A percentile compares a stretch with the other conserved stretches of the same genome.
These are phyloP conservation scores for Vultur gryphus DNA, from an alignment of 2,797 vertebrate genomes.

Conservation along the genomic window DNA sequence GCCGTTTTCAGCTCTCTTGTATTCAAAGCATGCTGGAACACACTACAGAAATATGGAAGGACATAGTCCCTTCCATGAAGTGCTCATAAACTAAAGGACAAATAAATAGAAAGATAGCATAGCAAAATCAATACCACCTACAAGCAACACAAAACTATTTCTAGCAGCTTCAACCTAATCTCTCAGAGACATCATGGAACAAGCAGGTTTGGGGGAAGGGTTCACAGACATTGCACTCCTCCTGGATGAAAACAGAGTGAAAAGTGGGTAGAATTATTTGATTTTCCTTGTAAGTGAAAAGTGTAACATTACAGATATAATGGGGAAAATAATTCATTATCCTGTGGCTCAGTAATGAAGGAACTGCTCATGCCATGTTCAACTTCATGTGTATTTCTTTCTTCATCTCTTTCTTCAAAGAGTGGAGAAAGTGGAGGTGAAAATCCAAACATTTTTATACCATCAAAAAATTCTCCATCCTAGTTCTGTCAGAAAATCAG, in stretches of 20 bases:
- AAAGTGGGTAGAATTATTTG: background rate
- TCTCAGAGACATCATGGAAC: background rate
- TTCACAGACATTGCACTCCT: background rate
- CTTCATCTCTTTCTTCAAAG: background rate
- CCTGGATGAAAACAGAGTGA: background rate
- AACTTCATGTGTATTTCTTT: background rate
- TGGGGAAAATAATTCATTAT: background rate
- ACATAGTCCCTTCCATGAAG: background rate
- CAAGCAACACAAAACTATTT: background rate
- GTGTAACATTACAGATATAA: background rate
- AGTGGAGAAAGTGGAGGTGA: background rate
- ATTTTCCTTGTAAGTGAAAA: background rate
- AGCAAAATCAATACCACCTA: constrained; percentile 16
- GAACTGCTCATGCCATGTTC: background rate
- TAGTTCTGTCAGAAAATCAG: background rate
- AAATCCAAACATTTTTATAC: background rate
- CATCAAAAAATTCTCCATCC: background rate
- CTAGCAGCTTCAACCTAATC: background rate
- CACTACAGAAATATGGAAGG: background rate
- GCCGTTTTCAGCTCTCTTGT: background rate
- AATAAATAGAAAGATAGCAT: background rate
- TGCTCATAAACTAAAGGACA: constrained; percentile 4
- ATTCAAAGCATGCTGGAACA: background rate
- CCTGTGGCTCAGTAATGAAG: background rate
- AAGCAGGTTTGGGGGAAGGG: background rate